phyloP scores from a whole-genome alignment of 2,113 vertebrate genomes.

The Pseudonaja textilis region DNA sequence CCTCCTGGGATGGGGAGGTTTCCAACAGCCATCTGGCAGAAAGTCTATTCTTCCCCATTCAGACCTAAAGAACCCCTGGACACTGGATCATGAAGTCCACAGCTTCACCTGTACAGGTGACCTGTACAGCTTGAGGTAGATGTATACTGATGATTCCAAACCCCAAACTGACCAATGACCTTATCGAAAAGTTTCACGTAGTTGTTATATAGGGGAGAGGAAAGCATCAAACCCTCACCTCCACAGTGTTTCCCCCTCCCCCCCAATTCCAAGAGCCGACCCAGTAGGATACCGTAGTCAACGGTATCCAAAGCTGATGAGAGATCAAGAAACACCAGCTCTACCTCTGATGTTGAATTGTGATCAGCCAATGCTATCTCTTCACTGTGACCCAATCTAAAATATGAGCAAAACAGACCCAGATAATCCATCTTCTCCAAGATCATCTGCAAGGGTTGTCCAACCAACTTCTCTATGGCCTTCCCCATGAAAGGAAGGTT shows the following conservation, averaged over 20 bases:
- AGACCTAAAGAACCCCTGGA: neutral
- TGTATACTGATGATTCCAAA: neutral
- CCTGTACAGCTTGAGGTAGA: neutral
- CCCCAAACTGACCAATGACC: neutral
- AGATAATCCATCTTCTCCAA: neutral
- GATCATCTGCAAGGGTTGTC: neutral
- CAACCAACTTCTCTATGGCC: neutral
- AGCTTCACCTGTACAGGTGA: neutral
- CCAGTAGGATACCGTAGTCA: too few species aligned
- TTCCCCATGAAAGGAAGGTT: neutral
- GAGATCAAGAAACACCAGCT: neutral
- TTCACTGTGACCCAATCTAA: neutral
- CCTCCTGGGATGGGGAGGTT: too few species aligned
- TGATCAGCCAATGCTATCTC: neutral
- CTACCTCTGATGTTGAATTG: neutral
- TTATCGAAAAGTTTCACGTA: neutral
- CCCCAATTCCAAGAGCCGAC: neutral
- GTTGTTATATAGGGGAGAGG: neutral
- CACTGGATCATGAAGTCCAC: too few species aligned
- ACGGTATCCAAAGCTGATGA: neutral
- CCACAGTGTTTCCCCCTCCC: too few species aligned
- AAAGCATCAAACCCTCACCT: neutral
- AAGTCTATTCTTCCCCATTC: neutral
- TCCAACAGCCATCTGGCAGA: neutral
- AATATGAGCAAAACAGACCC: neutral